These are phyloP conservation scores for Pristionchus fissidentatus DNA, from an alignment of 2,888 invertebrate species.

Conservation along the genomic window DNA sequence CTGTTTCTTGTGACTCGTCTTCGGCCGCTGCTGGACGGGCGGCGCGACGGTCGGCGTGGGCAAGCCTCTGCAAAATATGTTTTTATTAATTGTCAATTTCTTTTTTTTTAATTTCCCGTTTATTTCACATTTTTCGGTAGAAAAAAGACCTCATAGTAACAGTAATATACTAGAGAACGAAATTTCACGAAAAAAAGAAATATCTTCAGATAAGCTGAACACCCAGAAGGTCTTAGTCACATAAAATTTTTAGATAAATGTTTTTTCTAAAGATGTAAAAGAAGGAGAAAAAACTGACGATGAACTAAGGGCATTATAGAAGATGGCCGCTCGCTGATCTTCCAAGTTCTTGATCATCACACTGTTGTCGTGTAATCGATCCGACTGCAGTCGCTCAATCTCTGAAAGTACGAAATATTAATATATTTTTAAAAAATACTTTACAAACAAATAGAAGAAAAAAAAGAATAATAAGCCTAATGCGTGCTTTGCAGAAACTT, in stretches of 20 bases:
- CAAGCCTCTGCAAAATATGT: too few relatives aligned
- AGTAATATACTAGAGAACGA: too few relatives aligned
- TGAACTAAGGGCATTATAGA: conserved; percentile 25
- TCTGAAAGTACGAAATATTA: background rate
- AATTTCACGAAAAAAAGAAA: too few relatives aligned
- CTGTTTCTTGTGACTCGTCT: conserved; percentile 1
- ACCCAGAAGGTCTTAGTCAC: too few relatives aligned
- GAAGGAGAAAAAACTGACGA: background rate
- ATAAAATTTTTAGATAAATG: too few relatives aligned
- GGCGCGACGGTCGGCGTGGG: background rate
- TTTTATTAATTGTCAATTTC: too few relatives aligned
- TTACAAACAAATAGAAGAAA: background rate
- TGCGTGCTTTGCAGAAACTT: background rate
- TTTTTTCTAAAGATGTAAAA: too few relatives aligned
- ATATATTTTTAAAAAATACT: background rate
- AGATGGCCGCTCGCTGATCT: background rate
- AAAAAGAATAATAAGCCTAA: too few relatives aligned
- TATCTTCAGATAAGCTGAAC: too few relatives aligned
- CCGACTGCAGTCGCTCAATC: background rate
- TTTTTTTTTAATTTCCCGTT: too few relatives aligned
- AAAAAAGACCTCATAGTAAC: too few relatives aligned
- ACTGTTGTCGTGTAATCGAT: background rate
- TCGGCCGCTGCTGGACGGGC: background rate
- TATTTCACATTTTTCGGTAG: too few relatives aligned
- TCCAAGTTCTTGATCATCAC: background rate